These are phyloP conservation scores for Odontesthes bonariensis DNA, from an alignment of 2,113 vertebrate species.

Conservation along the genomic window DNA sequence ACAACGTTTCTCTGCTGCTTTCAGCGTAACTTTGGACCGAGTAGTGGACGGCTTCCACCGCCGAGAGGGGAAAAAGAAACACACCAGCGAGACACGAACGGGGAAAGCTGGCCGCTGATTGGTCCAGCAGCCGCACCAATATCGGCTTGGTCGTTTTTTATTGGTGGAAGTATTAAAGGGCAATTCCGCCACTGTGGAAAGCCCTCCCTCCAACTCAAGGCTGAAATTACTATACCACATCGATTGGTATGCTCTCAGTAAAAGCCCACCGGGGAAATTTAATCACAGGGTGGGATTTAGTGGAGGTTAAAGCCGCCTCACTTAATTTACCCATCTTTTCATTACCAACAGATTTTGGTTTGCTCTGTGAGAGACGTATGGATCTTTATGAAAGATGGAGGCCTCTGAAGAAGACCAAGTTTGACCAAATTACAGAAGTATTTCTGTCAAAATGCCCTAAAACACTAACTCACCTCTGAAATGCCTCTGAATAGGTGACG, in stretches of 20 bases:
- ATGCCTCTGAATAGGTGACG: slow-evolving; percentile 22
- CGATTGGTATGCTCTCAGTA: slow-evolving; percentile 57
- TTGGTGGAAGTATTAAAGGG: slow-evolving; percentile 64
- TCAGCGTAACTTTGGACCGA: slow-evolving; percentile 41
- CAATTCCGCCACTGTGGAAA: slow-evolving; percentile 24
- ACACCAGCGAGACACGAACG: background rate
- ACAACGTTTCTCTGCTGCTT: background rate
- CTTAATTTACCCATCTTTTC: slow-evolving; percentile 53
- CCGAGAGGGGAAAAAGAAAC: background rate
- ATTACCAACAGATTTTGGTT: slow-evolving; percentile 19
- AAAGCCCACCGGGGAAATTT: slow-evolving; percentile 62
- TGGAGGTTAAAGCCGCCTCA: slow-evolving; percentile 33
- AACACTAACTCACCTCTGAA: background rate
- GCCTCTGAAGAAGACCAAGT: slow-evolving; percentile 5
- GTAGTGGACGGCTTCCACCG: slow-evolving; percentile 17
- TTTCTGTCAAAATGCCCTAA: slow-evolving; percentile 8
- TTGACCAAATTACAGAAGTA: slow-evolving; percentile 17
- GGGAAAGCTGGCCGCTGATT: slow-evolving; percentile 56
- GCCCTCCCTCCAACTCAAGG: background rate
- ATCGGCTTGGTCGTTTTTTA: slow-evolving; percentile 48
- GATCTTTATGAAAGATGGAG: slow-evolving; percentile 5
- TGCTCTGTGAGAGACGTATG: background rate
- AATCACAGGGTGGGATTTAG: slow-evolving; percentile 47
- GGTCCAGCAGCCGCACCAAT: slow-evolving; percentile 29
- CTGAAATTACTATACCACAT: slow-evolving; percentile 67